Evolutionary conservation across 2,113 vertebrate species (phyloP).

Genomic region (Turnix velox): DNA sequence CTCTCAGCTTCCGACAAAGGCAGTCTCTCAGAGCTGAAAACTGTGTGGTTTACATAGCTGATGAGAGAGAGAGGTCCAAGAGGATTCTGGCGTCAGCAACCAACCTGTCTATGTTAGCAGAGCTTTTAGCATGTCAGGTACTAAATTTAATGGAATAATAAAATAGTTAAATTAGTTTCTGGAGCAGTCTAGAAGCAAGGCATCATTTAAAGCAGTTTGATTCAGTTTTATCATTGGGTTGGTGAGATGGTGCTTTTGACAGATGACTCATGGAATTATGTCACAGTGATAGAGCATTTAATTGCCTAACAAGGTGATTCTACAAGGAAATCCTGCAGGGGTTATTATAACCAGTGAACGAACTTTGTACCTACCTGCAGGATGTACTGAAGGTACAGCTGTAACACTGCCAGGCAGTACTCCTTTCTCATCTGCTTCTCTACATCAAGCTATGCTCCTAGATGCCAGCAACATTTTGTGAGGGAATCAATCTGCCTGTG

Average conservation of each 20-base stretch:
- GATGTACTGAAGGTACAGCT: neutral
- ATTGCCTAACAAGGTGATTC: neutral
- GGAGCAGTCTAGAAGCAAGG: neutral
- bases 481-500: neutral
- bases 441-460: neutral
- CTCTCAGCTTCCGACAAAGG: neutral
- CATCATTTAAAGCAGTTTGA: neutral
- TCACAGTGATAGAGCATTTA: neutral
- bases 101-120: neutral
- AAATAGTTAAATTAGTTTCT: neutral
- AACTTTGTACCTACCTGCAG: neutral
- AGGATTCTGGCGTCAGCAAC: neutral
- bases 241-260: neutral
- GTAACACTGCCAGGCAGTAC: neutral
- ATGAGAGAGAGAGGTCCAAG: neutral
- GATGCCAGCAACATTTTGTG: neutral
- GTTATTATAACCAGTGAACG: neutral
- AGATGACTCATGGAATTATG: neutral
- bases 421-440: conserved; percentile 4
- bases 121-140: neutral
- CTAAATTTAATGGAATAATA: neutral
- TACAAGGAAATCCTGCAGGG: neutral
- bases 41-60: neutral
- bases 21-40: neutral
- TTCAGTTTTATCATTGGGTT: neutral